These are phyloP conservation scores for Eriosoma lanigerum DNA, from an alignment of 1,140 invertebrate genomes.

Conservation along the genomic window DNA sequence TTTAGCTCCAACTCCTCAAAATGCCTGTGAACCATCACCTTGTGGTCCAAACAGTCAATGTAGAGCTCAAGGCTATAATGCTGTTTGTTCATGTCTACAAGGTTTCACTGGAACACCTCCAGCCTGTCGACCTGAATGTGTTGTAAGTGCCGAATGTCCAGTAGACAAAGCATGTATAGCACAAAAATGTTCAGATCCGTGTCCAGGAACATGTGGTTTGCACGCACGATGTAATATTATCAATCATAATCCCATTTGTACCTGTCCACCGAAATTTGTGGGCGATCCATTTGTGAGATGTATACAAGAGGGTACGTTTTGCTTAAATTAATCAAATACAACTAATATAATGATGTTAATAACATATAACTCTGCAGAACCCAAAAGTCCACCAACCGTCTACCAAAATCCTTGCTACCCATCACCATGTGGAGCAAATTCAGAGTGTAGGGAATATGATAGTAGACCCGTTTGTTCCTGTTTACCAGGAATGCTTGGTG, in stretches of 20 bases:
- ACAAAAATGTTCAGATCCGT: constrained; percentile 80
- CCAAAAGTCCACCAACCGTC: constrained; percentile 53
- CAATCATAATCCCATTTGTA: constrained; percentile 83
- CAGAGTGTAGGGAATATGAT: constrained; percentile 71
- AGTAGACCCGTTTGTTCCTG: constrained; percentile 75
- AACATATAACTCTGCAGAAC: constrained; percentile 20
- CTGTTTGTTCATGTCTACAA: constrained; percentile 76
- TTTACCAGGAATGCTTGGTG: constrained; percentile 72
- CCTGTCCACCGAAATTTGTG: constrained; percentile 70
- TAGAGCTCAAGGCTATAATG: constrained; percentile 64
- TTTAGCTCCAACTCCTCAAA: constrained; percentile 60
- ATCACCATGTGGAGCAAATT: constrained; percentile 80
- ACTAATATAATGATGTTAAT: neutral
- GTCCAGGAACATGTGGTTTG: constrained; percentile 74
- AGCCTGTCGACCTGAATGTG: constrained; percentile 75
- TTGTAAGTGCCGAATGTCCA: constrained; percentile 75
- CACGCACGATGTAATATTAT: constrained; percentile 77
- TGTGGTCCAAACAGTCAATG: constrained; percentile 81
- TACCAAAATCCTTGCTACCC: constrained; percentile 71
- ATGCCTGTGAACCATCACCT: constrained; percentile 77
- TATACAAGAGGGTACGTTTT: constrained; percentile 67
- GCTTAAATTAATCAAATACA: neutral
- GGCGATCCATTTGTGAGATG: constrained; percentile 85
- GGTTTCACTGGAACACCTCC: constrained; percentile 77
- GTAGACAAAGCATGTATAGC: constrained; percentile 74